phyloP scores from a whole-genome alignment of 1,140 invertebrate genomes.

The Monochamus saltuarius region DNA sequence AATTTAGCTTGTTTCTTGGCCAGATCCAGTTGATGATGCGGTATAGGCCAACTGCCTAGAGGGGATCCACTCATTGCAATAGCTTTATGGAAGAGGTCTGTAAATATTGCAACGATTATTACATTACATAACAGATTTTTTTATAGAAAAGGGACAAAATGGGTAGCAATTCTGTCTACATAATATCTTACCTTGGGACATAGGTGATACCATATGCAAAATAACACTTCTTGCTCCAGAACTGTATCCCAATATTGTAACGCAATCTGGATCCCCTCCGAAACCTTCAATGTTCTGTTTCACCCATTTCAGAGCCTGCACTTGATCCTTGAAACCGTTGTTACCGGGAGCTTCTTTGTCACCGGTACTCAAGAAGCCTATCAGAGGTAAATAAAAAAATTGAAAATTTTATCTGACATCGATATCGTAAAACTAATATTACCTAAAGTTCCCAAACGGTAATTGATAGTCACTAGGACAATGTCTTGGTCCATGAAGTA shows the following conservation, averaged over 20 bases:
- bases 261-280: constrained; percentile 70
- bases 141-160: no score
- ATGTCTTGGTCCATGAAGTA: constrained; percentile 57
- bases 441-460: constrained; percentile 58
- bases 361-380: constrained; percentile 68
- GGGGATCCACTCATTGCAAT: constrained; percentile 71
- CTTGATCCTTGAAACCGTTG: constrained; percentile 75
- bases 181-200: constrained; percentile 56
- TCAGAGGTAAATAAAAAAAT: no score
- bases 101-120: no score
- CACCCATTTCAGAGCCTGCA: constrained; percentile 71
- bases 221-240: constrained; percentile 67
- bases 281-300: constrained; percentile 70
- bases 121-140: no score
- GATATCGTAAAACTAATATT: background rate
- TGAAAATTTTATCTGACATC: no score
- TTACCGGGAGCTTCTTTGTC: constrained; percentile 68
- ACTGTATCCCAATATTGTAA: constrained; percentile 71
- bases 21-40: constrained; percentile 59
- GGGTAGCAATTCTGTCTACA: no score
- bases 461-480: constrained; percentile 62
- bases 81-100: constrained; percentile 65
- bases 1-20: constrained; percentile 68
- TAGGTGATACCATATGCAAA: constrained; percentile 70
- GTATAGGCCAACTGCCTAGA: constrained; percentile 58